A percentile compares a stretch with the other conserved stretches of the same genome.
These are phyloP conservation scores for Ditylenchus weischeri DNA, from an alignment of 2,888 invertebrate species.

Conservation along the genomic window DNA sequence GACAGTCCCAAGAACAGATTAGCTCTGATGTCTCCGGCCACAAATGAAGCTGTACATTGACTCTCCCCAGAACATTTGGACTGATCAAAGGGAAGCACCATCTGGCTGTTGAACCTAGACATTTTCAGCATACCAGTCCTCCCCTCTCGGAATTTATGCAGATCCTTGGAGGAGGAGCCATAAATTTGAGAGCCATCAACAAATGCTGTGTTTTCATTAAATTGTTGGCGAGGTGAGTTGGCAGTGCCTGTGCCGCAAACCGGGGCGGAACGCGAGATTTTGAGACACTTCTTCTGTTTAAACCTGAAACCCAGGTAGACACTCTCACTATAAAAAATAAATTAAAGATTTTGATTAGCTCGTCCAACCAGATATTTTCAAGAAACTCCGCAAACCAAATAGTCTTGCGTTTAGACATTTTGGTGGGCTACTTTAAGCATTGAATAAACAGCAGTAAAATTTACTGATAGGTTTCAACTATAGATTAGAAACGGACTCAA, in stretches of 20 bases:
- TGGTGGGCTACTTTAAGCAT: too few relatives aligned
- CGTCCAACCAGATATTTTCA: too few relatives aligned
- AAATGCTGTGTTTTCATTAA: constrained; percentile 73
- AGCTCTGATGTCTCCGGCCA: constrained; percentile 51
- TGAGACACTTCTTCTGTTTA: constrained; percentile 50
- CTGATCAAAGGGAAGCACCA: constrained; percentile 55
- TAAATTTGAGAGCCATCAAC: constrained; percentile 93
- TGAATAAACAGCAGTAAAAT: too few relatives aligned
- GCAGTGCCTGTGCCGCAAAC: constrained; percentile 90
- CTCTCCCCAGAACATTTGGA: constrained; percentile 44
- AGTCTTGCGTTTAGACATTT: too few relatives aligned
- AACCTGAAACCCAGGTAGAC: constrained; percentile 36
- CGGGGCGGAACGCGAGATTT: constrained; percentile 74
- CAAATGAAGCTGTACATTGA: constrained; percentile 51
- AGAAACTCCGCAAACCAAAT: too few relatives aligned
- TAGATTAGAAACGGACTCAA: too few relatives aligned
- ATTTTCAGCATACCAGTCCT: constrained; percentile 46
- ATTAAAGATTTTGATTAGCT: too few relatives aligned
- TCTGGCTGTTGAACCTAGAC: constrained; percentile 39
- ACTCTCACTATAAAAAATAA: background rate
- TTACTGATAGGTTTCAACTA: too few relatives aligned
- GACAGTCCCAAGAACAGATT: constrained; percentile 62
- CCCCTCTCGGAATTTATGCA: constrained; percentile 56
- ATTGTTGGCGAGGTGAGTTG: constrained; percentile 83
- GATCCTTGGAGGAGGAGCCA: constrained; percentile 69